Conservation (phyloP, 2,113 vertebrate species). For the Symphodus melops region DNA sequence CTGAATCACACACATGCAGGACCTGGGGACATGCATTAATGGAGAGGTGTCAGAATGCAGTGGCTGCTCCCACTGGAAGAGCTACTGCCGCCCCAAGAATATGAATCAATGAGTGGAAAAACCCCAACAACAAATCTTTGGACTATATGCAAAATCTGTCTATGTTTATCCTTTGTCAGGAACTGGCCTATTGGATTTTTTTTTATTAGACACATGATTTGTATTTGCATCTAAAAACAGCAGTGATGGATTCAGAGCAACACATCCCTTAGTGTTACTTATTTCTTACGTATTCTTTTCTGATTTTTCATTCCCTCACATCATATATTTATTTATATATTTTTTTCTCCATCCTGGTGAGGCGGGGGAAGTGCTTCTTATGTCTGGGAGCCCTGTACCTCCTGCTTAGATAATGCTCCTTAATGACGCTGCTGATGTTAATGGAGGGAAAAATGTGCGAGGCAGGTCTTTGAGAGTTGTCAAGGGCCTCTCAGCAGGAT, state of each 20-base stretch:
- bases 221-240: neutral
- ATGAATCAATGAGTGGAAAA: no score
- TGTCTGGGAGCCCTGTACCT: slow-evolving; percentile 40
- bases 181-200: no score
- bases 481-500: slow-evolving; percentile 37
- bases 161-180: no score
- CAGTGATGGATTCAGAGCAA: slow-evolving; percentile 5
- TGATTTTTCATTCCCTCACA: slow-evolving; percentile 2
- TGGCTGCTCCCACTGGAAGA: no score
- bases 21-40: no score
- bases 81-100: no score
- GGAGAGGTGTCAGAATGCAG: no score
- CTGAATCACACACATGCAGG: no score
- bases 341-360: neutral
- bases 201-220: no score
- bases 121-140: no score
- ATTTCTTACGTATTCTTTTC: neutral
- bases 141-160: no score
- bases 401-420: slow-evolving; percentile 58
- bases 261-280: neutral
- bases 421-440: slow-evolving; percentile 62
- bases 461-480: slow-evolving; percentile 42
- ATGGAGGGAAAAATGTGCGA: slow-evolving; percentile 11
- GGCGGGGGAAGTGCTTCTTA: slow-evolving; percentile 49
- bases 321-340: neutral